phyloP scores from a whole-genome alignment of 2,113 vertebrate species.

The Cavia porcellus region DNA sequence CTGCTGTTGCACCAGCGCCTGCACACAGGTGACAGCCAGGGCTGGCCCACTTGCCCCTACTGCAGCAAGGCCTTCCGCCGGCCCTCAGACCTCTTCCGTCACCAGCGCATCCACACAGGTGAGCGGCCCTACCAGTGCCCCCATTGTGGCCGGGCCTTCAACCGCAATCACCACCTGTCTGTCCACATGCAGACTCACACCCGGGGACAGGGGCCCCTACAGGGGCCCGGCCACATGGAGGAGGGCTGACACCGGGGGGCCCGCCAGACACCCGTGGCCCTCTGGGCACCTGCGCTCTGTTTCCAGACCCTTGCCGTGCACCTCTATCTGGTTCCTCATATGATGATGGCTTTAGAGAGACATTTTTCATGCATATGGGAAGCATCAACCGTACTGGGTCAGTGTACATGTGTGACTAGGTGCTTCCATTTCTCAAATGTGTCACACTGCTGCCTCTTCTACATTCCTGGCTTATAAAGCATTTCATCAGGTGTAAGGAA shows the following conservation, averaged over 20 bases:
- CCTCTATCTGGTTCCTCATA: not conserved
- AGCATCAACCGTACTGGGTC: not conserved
- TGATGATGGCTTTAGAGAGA: not conserved
- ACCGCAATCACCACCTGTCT: constrained; percentile 94
- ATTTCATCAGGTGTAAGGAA: not conserved
- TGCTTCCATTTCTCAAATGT: not conserved
- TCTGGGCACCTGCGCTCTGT: not conserved
- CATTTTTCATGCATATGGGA: not conserved
- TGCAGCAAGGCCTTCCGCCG: constrained; percentile 90
- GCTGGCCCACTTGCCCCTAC: constrained; percentile 89
- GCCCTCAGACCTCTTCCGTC: constrained; percentile 88
- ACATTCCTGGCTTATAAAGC: constrained; percentile 43
- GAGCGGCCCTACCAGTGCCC: constrained; percentile 96
- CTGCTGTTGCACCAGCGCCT: constrained; percentile 94
- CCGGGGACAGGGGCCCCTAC: constrained; percentile 82
- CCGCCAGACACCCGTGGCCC: not conserved
- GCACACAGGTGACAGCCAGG: constrained; percentile 89
- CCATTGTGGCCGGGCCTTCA: constrained; percentile 95
- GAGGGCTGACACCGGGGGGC: constrained; percentile 54
- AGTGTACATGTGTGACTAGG: not conserved
- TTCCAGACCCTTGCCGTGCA: not conserved
- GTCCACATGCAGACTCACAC: constrained; percentile 96
- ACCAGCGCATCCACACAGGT: constrained; percentile 92
- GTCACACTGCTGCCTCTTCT: not conserved
- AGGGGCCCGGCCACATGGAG: not conserved